Base-by-base conservation (phyloP, 2,113 vertebrate genomes). In the Heterotis niloticus region DNA sequence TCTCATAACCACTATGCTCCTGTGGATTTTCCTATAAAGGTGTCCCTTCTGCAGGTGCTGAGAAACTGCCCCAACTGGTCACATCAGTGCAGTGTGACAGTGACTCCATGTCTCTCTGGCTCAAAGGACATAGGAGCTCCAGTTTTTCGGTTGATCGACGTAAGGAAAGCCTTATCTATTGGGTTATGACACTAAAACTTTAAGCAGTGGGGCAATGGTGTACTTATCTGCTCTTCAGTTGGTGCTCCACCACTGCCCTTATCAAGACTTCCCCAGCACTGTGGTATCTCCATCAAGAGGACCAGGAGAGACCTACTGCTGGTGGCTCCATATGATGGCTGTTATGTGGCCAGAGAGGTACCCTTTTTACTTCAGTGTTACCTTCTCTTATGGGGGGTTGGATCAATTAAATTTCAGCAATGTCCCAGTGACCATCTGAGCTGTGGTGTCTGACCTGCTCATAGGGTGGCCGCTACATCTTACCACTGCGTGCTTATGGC, bases 231-330 rank as follows among this genome's bases (percentile, higher is more conserved):
- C 70, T 34, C 28, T 57, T 64, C 80, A 88, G 86, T 78, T 75
- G 78, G 82, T 1, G 75, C 28, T 5, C 60, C 68, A 3, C 80
- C 68, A 52, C 78, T 82, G 12, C 84, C 85, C 64, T 17, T 91
- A 44, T 81, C 86, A 64, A 73, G 75, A 24, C 84, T 89, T 76
- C 79, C 85, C 5, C 51, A 82, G 1, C 34, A 68, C 23, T 89
- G 88, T 82, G 87, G 85, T 28, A 86, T 80, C 24, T 87, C 85
- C 51, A 54, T 86, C 62, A 84, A 64, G 69, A 74, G 85, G 59
- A 82, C 64, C 1, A 78, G 78, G 2, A 83, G 87, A 73, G 79
- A 87, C 23, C 64, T 87, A 20, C 67, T 52, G 11, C 84, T 86
- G 17, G n/a, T 71, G n/a, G 79, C 83, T 76, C 83, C 82, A 1